phyloP scores from a whole-genome alignment of 2,113 vertebrate genomes.

The Heliornis fulica region DNA sequence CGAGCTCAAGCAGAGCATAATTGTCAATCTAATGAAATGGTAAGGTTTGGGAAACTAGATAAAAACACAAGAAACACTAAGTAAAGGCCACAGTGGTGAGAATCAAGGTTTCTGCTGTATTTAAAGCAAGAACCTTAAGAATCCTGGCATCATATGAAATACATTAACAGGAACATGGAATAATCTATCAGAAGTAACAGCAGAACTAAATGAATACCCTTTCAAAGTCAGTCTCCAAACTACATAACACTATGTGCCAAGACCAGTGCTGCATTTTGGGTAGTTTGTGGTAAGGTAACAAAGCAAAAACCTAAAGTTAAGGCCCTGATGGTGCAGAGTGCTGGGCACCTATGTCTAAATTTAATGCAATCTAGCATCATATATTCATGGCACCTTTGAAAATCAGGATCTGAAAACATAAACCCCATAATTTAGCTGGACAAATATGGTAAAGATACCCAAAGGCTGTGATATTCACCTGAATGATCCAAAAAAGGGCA shows the following conservation, averaged over 20 bases:
- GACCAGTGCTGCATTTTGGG: background rate
- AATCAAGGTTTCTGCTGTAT: conserved; percentile 17
- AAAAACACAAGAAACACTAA: background rate
- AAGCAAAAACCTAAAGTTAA: background rate
- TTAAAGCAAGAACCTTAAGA: background rate
- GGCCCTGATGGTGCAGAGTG: background rate
- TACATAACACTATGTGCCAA: background rate
- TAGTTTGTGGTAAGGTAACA: background rate
- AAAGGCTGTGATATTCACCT: background rate
- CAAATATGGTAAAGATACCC: background rate
- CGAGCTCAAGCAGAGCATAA: background rate
- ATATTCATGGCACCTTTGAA: conserved; percentile 5
- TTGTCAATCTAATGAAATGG: background rate
- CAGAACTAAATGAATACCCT: background rate
- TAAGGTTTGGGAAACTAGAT: background rate
- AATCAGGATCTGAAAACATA: conserved; percentile 35
- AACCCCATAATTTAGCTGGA: background rate
- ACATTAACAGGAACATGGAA: background rate
- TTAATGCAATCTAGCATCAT: background rate
- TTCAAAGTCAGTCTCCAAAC: background rate
- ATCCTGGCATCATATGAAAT: background rate
- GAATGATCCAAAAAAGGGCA: conserved; percentile 27
- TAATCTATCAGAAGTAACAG: background rate
- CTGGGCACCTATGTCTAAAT: background rate
- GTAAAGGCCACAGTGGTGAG: conserved; percentile 42